Percentiles rank a stretch among this genome's conserved stretches.
Conservation (phyloP, 2,888 invertebrate genomes). For the Masnerella sp. region DNA sequence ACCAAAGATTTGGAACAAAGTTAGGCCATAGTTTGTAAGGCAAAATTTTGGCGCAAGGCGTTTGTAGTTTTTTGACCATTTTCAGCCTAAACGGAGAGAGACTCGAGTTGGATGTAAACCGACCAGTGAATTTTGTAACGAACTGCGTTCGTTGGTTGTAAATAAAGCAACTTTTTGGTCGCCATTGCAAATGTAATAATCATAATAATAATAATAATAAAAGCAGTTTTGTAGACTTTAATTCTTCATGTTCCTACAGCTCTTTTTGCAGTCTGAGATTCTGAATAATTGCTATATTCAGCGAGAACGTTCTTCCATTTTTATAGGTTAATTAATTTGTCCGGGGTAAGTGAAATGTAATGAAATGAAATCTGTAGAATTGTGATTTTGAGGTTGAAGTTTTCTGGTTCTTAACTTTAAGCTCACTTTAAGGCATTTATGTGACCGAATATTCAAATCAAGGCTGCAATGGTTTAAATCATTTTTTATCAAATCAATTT, state of each 20-base stretch:
- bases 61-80: constrained; percentile 64
- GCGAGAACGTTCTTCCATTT: constrained; percentile 14
- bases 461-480: not conserved
- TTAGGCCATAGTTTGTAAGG: constrained; percentile 67
- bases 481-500: too few relatives aligned
- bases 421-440: constrained; percentile 44
- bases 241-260: constrained; percentile 66
- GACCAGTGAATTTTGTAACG: constrained; percentile 55
- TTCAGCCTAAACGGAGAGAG: constrained; percentile 72
- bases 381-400: constrained; percentile 26
- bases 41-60: constrained; percentile 61
- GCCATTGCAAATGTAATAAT: constrained; percentile 11
- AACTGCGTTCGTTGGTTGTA: constrained; percentile 62
- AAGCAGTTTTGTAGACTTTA: constrained; percentile 19
- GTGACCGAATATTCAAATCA: constrained; percentile 17
- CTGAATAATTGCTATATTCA: constrained; percentile 64
- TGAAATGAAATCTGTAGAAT: constrained; percentile 11
- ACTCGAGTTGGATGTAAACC: constrained; percentile 69
- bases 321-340: constrained; percentile 40
- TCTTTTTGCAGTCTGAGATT: constrained; percentile 68
- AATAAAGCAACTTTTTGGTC: constrained; percentile 61
- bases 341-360: constrained; percentile 44
- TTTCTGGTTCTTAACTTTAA: constrained; percentile 28
- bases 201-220: too few relatives aligned
- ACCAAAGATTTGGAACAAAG: constrained; percentile 20